A percentile compares a stretch with the other conserved stretches of the same genome.
phyloP scores from a whole-genome alignment of 2,113 vertebrate species.

The Pachycephala philippinensis region DNA sequence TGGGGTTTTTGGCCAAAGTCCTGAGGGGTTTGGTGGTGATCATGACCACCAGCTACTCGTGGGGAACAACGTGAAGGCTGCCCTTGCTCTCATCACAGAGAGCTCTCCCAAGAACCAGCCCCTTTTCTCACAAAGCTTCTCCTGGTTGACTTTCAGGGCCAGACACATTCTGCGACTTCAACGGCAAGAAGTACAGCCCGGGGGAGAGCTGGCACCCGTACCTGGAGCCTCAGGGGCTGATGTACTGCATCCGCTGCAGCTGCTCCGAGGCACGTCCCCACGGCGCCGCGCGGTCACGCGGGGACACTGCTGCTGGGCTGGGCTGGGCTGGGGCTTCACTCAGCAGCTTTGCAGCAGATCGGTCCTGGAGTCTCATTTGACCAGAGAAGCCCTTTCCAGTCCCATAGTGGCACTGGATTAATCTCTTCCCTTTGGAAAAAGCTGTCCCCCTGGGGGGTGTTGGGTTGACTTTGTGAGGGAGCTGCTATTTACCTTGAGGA shows the following conservation, averaged over 20 bases:
- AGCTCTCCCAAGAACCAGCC: not conserved
- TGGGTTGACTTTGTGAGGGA: not conserved
- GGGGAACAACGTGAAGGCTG: not conserved
- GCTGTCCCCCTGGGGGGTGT: not conserved
- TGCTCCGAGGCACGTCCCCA: conserved; percentile 82
- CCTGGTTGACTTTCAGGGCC: conserved; percentile 67
- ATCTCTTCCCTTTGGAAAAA: not conserved
- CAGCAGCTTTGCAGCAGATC: not conserved
- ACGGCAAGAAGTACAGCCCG: conserved; percentile 84
- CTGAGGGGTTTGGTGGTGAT: not conserved
- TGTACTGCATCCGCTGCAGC: conserved; percentile 90
- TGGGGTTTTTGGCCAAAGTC: not conserved
- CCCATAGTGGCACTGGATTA: fast-evolving
- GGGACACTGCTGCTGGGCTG: not conserved
- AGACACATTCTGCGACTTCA: conserved; percentile 85
- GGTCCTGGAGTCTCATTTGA: not conserved
- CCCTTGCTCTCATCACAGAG: not conserved
- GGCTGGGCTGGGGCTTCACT: fast-evolving
- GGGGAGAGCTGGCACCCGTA: conserved; percentile 97
- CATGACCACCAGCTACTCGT: fast-evolving
- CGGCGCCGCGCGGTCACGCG: fast-evolving
- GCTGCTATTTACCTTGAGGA: not conserved
- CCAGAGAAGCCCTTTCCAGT: not conserved
- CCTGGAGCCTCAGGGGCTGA: conserved; percentile 88
- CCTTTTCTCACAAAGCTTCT: not conserved